phyloP scores from a whole-genome alignment of 2,888 invertebrate genomes.

The Troilus luridus region DNA sequence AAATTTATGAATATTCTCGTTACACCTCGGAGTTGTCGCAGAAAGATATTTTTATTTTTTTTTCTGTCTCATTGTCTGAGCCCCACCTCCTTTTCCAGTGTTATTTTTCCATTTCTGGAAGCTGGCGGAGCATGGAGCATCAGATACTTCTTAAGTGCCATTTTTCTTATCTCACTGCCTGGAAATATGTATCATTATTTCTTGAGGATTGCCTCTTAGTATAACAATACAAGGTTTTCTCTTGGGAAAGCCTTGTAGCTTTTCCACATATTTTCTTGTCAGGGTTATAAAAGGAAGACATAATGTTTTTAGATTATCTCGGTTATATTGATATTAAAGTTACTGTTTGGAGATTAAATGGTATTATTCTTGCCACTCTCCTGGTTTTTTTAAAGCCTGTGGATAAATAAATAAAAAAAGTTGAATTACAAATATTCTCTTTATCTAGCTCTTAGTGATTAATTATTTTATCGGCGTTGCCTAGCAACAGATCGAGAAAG shows the following conservation, averaged over 20 bases:
- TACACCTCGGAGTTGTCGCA: not conserved
- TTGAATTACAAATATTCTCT: too few species aligned
- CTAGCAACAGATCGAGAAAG: too few species aligned
- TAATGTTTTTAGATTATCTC: not conserved
- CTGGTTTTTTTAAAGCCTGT: too few species aligned
- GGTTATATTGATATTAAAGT: not conserved
- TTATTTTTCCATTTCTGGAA: slow-evolving; percentile 15
- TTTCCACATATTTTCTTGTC: slow-evolving; percentile 14
- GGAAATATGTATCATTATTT: slow-evolving; percentile 38
- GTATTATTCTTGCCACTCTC: too few species aligned
- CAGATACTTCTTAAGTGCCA: not conserved
- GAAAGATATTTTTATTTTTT: not conserved
- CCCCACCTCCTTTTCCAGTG: not conserved
- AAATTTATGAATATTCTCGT: not conserved
- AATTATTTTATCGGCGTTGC: too few species aligned
- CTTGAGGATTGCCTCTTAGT: not conserved
- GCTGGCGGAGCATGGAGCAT: not conserved
- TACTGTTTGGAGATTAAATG: not conserved
- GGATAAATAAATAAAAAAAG: too few species aligned
- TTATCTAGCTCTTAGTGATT: too few species aligned
- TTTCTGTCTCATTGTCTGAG: not conserved
- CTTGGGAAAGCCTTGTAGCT: not conserved
- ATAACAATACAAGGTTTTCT: not conserved
- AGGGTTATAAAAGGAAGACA: not conserved
- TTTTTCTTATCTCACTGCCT: slow-evolving; percentile 19